Evolutionary conservation across 2,113 vertebrate species (phyloP), one percentile per base, ranked within the genome.

Genomic region (Otolemur garnettii): DNA sequence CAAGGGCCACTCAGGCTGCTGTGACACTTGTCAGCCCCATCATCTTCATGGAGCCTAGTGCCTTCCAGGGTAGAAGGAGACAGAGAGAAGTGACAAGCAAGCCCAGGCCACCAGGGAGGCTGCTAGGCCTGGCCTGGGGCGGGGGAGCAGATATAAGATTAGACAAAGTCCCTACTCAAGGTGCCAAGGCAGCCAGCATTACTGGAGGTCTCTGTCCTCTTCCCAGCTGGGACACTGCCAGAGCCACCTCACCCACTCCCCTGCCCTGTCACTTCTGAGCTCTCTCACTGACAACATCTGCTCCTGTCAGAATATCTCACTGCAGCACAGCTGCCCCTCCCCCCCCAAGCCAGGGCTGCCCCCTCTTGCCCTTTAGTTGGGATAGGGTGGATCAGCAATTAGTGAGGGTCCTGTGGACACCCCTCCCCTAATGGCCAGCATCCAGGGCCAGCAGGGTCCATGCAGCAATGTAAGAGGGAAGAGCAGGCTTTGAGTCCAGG

Each of bases 211-310:
- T 80, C 97, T 96, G 87, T 91, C 92, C n/a, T 77, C 83, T 28
- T 93, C 35, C 84, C 30, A 94, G 57, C 84, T 79, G 80, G 53
- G 53, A 9, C 85, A 62, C 62, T 35, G 59, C 77, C 71, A 91
- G 95, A 96, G 92, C 60, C 85, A 83, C 60, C 30, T 78, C 97
- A 97, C 84, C 33, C n/a, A 17, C 10, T 64, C 30, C 3, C 88
- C 81, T 53, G 68, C 60, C 42, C 26, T 7, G 0, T 71, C 92
- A 95, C 89, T 87, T 35, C 83, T 96, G 96, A 75, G 75, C 83
- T 55, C 72, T 93, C 87, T 96, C 19, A 3, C 93, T 72, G 5
- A 24, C 77, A 89, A 90, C 84, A 85, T 83, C 90, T 95, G 93
- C 64, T 80, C 59, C 96, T 78, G 91, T 53, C 78, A 60, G n/a